Conservation (phyloP, 2,113 vertebrate species). For the Rhodinocichla rosea region DNA sequence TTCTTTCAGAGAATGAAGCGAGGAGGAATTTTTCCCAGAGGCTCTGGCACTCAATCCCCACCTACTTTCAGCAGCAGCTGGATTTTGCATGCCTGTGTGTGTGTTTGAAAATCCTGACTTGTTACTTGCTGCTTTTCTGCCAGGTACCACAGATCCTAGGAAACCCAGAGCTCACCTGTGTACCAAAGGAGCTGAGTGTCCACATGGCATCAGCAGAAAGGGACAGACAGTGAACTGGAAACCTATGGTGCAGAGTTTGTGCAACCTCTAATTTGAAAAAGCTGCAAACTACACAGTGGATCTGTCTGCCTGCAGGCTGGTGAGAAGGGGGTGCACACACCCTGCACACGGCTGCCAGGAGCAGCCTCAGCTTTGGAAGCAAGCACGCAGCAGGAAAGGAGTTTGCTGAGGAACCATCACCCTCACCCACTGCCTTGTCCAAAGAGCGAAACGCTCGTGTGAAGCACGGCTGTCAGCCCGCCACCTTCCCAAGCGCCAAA, state of each 20-base stretch:
- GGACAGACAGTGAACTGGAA: too few relatives aligned
- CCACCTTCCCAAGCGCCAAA: not conserved
- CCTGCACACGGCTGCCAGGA: not conserved
- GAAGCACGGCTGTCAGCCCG: not conserved
- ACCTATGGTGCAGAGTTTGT: accelerated
- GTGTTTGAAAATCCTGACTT: not conserved
- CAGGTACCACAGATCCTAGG: not conserved
- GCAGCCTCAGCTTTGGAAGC: not conserved
- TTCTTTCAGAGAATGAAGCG: not conserved
- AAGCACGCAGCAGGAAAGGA: not conserved
- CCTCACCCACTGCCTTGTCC: not conserved
- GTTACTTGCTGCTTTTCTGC: not conserved
- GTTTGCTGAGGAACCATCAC: not conserved
- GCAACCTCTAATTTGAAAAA: not conserved
- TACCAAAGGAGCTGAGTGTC: not conserved
- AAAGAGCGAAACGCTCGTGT: not conserved
- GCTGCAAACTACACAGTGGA: not conserved
- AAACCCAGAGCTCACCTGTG: not conserved
- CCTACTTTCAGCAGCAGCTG: not conserved
- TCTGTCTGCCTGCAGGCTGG: not conserved
- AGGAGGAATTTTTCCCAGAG: not conserved
- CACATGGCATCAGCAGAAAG: not conserved
- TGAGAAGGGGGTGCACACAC: not conserved
- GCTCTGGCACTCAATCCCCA: not conserved
- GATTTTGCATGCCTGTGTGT: not conserved